Percentiles rank a stretch among this genome's conserved stretches.
Evolutionary conservation across 2,797 vertebrate species (phyloP).

Genomic region (Rhinichthys osculus): DNA sequence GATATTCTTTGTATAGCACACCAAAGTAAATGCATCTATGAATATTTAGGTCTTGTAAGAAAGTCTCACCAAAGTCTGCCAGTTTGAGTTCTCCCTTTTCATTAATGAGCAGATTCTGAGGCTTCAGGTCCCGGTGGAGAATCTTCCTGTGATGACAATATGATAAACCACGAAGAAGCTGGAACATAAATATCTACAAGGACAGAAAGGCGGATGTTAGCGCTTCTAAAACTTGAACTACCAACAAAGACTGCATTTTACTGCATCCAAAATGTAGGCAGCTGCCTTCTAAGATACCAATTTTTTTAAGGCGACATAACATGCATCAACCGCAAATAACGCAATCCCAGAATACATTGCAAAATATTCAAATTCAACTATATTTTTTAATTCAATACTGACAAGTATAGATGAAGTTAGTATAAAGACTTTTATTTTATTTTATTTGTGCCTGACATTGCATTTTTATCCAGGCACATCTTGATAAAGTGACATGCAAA

Average conservation of each 20-base stretch:
- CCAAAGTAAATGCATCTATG: background rate
- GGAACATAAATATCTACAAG: conserved; percentile 95
- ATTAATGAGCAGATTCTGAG: conserved; percentile 96
- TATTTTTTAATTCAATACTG: background rate
- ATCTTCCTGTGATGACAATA: conserved; percentile 96
- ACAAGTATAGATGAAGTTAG: background rate
- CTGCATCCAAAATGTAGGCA: background rate
- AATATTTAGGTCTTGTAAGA: conserved; percentile 27
- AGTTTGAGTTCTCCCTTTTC: conserved; percentile 95
- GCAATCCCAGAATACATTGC: background rate
- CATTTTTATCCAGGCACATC: background rate
- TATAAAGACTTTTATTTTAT: background rate
- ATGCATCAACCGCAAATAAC: background rate
- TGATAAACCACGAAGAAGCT: conserved; percentile 91
- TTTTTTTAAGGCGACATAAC: background rate
- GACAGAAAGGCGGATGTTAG: conserved; percentile 8
- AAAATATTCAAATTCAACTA: background rate
- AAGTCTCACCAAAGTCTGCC: conserved; percentile 89
- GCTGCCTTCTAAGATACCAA: background rate
- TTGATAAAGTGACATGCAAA: background rate
- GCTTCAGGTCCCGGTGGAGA: conserved; percentile 95
- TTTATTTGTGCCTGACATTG: background rate
- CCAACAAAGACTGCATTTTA: background rate
- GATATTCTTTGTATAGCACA: conserved; percentile 19
- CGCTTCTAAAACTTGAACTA: background rate